phyloP scores from a whole-genome alignment of 2,888 invertebrate species.

The Tipula lateralis region DNA sequence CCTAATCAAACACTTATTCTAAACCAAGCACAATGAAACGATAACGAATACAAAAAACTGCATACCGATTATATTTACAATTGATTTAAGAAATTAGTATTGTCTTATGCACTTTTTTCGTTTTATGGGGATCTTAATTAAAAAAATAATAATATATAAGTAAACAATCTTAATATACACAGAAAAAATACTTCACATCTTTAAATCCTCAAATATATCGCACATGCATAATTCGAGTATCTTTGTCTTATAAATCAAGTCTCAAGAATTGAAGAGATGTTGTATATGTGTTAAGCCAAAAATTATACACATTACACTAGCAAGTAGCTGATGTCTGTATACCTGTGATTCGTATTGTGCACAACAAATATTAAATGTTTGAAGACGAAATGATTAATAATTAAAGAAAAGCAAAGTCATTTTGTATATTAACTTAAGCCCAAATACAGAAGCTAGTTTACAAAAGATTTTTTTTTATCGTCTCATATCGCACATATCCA shows the following conservation, averaged over 20 bases:
- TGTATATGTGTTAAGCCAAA: not conserved
- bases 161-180: not conserved
- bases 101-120: not conserved
- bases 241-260: not conserved
- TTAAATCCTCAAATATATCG: conserved; percentile 5
- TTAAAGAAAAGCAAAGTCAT: not conserved
- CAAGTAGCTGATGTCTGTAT: not conserved
- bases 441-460: not conserved
- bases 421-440: not conserved
- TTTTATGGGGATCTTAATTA: not conserved
- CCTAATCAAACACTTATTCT: not conserved
- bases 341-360: not conserved
- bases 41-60: not conserved
- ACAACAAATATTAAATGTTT: not conserved
- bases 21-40: too few relatives aligned
- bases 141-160: not conserved
- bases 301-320: not conserved
- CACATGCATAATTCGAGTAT: not conserved
- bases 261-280: not conserved
- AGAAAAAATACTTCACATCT: conserved; percentile 4
- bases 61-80: not conserved
- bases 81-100: not conserved
- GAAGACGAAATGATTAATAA: not conserved
- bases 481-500: not conserved
- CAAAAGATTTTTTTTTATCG: not conserved